Evolutionary conservation across 2,113 vertebrate species (phyloP).

Genomic region (Anseranas semipalmata): DNA sequence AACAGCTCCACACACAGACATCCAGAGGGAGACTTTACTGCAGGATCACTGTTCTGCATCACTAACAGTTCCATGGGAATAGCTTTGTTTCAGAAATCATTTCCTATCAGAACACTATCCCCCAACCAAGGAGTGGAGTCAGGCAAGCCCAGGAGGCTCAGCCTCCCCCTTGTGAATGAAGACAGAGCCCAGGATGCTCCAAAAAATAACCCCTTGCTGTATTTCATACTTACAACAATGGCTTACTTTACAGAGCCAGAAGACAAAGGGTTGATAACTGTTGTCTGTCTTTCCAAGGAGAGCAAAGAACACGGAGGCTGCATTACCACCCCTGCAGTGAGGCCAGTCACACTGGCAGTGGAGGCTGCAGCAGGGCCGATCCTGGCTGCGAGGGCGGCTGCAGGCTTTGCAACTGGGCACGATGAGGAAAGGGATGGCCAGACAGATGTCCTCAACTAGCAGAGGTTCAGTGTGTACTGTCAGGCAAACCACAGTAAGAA

Average conservation of each 20-base stretch:
- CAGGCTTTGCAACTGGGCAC: not conserved
- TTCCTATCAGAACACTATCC: not conserved
- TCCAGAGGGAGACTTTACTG: not conserved
- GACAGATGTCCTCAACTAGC: too few species aligned
- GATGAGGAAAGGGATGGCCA: rapidly evolving
- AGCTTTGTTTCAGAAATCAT: not conserved
- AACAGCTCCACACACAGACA: not conserved
- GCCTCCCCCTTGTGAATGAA: rapidly evolving
- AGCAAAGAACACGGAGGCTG: not conserved
- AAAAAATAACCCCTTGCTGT: not conserved
- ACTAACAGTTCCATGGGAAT: not conserved
- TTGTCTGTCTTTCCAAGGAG: not conserved
- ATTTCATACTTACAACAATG: not conserved
- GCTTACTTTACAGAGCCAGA: not conserved
- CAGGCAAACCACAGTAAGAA: not conserved
- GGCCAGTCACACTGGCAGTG: rapidly evolving
- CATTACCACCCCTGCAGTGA: not conserved
- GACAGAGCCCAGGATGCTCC: not conserved
- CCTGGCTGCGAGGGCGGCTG: not conserved
- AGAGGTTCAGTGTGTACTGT: rapidly evolving
- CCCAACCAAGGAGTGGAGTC: not conserved
- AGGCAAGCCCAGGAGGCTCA: not conserved
- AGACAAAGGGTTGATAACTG: not conserved
- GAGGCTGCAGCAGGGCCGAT: not conserved
- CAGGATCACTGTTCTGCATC: not conserved